phyloP scores from a whole-genome alignment of 2,113 vertebrate species.

The Melanostigma gelatinosum region DNA sequence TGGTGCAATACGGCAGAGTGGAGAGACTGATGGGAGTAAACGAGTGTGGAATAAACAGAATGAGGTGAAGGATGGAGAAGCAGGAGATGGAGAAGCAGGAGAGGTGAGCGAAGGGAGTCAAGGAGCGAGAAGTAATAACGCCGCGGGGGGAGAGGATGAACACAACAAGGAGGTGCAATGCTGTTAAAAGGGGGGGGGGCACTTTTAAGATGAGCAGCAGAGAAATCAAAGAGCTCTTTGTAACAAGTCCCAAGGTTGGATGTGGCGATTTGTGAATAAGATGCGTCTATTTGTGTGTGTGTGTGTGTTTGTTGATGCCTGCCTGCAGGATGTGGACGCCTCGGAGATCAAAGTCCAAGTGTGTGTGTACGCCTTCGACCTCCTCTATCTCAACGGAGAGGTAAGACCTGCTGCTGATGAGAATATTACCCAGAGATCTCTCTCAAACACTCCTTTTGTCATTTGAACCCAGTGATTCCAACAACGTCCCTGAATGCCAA shows the following conservation, averaged over 20 bases:
- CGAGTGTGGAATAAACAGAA: conserved; percentile 35
- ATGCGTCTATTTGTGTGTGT: conserved; percentile 45
- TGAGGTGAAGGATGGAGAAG: too few relatives aligned
- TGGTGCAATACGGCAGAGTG: conserved; percentile 11
- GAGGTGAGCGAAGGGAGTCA: conserved; percentile 19
- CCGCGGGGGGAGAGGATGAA: conserved; percentile 8
- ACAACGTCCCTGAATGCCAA: conserved; percentile 69
- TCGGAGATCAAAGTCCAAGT: conserved; percentile 92
- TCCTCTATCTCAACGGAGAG: conserved; percentile 92
- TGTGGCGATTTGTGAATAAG: conserved; percentile 58
- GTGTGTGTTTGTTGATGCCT: conserved; percentile 18
- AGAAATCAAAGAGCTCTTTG: conserved; percentile 64
- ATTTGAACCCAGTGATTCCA: conserved; percentile 18
- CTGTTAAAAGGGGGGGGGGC: conserved; percentile 13
- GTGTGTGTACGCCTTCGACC: conserved; percentile 92
- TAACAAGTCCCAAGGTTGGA: conserved; percentile 57
- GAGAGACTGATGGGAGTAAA: conserved; percentile 22
- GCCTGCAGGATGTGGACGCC: conserved; percentile 88
- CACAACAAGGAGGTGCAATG: conserved; percentile 20
- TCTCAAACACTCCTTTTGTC: conserved; percentile 1
- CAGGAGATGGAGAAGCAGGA: conserved; percentile 6
- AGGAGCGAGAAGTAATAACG: conserved; percentile 29
- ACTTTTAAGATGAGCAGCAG: conserved; percentile 44
- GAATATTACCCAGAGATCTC: conserved; percentile 34
- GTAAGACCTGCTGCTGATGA: conserved; percentile 76